These are phyloP conservation scores for Sarcophaga bullata DNA, from an alignment of 1,140 invertebrate genomes.

Conservation along the genomic window DNA sequence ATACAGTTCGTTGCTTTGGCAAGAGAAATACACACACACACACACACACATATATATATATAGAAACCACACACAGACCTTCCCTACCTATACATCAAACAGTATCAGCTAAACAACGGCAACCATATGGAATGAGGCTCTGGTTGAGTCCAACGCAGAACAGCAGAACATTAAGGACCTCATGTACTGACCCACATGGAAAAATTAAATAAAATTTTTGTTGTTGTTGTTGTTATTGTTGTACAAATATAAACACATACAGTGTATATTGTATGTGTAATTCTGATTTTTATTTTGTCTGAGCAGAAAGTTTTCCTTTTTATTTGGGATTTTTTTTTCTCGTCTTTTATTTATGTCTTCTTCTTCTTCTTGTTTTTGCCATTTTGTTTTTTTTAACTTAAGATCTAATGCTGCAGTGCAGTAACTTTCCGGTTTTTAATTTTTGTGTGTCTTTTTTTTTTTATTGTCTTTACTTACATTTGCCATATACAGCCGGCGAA, in stretches of 20 bases:
- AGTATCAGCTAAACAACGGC: too few species aligned
- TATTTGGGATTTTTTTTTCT: not conserved
- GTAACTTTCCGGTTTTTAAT: constrained; percentile 26
- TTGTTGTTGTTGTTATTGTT: not conserved
- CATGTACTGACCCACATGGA: constrained; percentile 6
- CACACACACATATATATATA: not conserved
- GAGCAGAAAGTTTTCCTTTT: not conserved
- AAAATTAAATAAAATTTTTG: not conserved
- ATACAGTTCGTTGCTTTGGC: not conserved
- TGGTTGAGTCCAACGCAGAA: not conserved
- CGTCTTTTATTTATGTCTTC: too few species aligned
- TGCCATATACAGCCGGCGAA: not conserved
- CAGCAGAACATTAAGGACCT: constrained; percentile 6
- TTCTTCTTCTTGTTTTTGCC: not conserved
- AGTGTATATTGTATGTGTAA: not conserved
- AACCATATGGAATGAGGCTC: too few species aligned
- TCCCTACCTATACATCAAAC: too few species aligned
- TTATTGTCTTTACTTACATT: not conserved
- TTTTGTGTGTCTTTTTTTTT: not conserved
- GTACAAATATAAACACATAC: not conserved
- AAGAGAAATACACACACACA: not conserved
- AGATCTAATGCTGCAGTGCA: constrained; percentile 19
- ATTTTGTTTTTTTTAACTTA: not conserved
- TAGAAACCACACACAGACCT: not conserved
- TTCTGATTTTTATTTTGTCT: not conserved